A percentile compares a stretch with the other conserved stretches of the same genome.
phyloP scores from a whole-genome alignment of 1,140 invertebrate species.

The Lerema accius region DNA sequence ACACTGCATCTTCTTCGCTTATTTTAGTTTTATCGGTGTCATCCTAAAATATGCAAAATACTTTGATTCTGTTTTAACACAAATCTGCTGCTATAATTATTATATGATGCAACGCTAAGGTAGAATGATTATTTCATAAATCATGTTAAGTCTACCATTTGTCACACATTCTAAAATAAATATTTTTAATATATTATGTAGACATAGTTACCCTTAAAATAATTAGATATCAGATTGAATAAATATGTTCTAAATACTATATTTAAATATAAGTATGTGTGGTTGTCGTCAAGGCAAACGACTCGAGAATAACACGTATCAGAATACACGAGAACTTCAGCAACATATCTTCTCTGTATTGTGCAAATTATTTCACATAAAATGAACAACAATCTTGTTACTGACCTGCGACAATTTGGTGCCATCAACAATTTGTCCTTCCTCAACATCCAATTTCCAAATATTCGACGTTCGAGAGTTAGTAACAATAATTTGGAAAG shows the following conservation, averaged over 20 bases:
- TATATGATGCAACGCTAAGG: no score
- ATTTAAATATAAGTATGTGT: constrained; percentile 13
- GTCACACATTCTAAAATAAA: no score
- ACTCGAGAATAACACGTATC: constrained; percentile 41
- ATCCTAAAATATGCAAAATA: constrained; percentile 61
- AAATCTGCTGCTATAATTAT: background rate
- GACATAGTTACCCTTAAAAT: no score
- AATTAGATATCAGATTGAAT: no score
- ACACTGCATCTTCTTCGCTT: constrained; percentile 84
- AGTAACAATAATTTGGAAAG: constrained; percentile 87
- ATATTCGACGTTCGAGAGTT: constrained; percentile 89
- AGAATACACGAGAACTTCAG: constrained; percentile 41
- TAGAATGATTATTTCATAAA: no score
- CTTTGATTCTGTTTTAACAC: constrained; percentile 7
- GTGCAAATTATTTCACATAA: constrained; percentile 30
- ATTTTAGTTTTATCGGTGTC: constrained; percentile 70
- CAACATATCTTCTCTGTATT: constrained; percentile 30
- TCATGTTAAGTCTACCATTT: no score
- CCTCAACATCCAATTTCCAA: constrained; percentile 88
- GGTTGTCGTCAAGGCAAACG: constrained; percentile 55
- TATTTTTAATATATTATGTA: no score
- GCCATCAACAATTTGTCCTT: constrained; percentile 86
- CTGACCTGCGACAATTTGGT: constrained; percentile 81
- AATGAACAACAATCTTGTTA: constrained; percentile 41
- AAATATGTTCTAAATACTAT: background rate